Evolutionary conservation across 2,888 invertebrate species (phyloP).

Genomic region (Crocallis elinguaria): DNA sequence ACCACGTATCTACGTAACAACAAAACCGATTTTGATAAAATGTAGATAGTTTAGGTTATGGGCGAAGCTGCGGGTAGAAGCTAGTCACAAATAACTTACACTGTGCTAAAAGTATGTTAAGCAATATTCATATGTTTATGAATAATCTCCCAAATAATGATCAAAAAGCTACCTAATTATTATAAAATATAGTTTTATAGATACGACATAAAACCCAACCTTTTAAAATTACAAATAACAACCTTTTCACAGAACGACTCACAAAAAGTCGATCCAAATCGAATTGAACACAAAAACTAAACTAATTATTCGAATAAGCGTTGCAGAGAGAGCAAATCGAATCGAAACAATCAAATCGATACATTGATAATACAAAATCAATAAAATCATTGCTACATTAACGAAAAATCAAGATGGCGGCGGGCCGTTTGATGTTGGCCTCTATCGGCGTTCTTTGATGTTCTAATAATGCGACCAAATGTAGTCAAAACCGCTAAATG

Average conservation of each 20-base stretch:
- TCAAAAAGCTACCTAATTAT: not conserved
- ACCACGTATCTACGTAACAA: no score
- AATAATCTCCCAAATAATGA: no score
- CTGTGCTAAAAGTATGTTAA: no score
- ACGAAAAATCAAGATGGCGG: constrained; percentile 53
- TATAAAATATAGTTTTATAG: constrained; percentile 10
- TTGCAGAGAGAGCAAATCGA: constrained; percentile 73
- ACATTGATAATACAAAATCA: constrained; percentile 76
- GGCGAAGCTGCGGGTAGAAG: no score
- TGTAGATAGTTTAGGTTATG: no score
- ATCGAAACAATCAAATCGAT: constrained; percentile 63
- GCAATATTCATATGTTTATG: no score
- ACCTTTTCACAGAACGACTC: constrained; percentile 51
- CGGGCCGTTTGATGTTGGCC: constrained; percentile 64
- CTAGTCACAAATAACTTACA: no score
- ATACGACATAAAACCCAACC: constrained; percentile 34
- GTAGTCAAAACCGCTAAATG: constrained; percentile 80
- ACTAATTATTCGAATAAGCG: constrained; percentile 74
- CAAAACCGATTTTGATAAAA: no score
- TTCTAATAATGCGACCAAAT: constrained; percentile 81
- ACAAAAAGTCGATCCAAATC: constrained; percentile 52
- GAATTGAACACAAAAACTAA: constrained; percentile 65
- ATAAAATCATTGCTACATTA: constrained; percentile 72
- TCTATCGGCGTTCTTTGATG: constrained; percentile 77
- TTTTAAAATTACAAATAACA: constrained; percentile 34